Evolutionary conservation across 2,888 invertebrate species (phyloP), one percentile per base, ranked within the genome.

Genomic region (Ctena decussata): DNA sequence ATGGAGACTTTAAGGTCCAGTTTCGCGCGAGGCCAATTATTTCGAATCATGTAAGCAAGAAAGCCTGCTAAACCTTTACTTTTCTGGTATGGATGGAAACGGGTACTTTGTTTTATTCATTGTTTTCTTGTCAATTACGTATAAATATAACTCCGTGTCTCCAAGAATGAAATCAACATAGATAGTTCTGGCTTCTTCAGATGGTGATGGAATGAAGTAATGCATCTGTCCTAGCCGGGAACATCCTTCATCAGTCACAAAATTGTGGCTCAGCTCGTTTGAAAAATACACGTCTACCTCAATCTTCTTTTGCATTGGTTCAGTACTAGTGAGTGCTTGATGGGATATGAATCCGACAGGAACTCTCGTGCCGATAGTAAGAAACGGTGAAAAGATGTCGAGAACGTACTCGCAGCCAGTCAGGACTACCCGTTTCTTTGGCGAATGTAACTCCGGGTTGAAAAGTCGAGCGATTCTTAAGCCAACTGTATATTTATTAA

Each of bases 351-450:
- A 88, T 0, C 85, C 88, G n/a, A 82, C 84, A 0, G 88, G 88
- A 24, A 88, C 84, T 32, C 88, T 71, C 1, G 88, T 88, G 24
- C 88, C 88, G 15, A 88, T 72, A 11, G 88, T 82, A 35, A 88
- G 80, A 75, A 88, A 88, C 12, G 88, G 85, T n/a, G 88, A 88
- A 72, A 88, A 88, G 24, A 88, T 80, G 79, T 88, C 88, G n/a
- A 88, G 75, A 15, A 88, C 79, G 41, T 88, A 86, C 44, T 88
- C 88, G 1, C 71, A 65, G 11, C 85, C 82, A 18, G 82, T 73
- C 12, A 86, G 72, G 0, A 80, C 69, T 12, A 78, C 60, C 12
- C 82, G 30, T 30, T 69, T 76, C 21, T 81, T 78, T 18, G 77
- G 71, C 24, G 77, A 71, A 49, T 86, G 80, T 82, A 88, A 83